phyloP scores from a whole-genome alignment of 2,113 vertebrate genomes.

The Pontoporia blainvillei region DNA sequence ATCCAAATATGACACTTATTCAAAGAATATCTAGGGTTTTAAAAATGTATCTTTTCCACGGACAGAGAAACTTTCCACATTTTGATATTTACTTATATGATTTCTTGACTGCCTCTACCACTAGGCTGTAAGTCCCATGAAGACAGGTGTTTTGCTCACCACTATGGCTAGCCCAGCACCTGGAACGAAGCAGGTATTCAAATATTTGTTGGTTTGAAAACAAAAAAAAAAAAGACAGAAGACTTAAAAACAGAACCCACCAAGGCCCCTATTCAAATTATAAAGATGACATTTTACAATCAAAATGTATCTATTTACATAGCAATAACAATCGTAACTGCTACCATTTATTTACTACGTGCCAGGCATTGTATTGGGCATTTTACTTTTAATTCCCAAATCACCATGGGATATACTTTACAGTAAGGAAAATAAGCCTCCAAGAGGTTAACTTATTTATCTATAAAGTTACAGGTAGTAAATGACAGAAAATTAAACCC shows the following conservation, averaged over 20 bases:
- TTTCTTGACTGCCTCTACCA: neutral
- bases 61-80: neutral
- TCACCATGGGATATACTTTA: neutral
- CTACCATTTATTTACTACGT: neutral
- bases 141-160: neutral
- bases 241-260: neutral
- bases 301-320: conserved; percentile 4
- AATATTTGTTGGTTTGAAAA: neutral
- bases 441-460: neutral
- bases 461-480: neutral
- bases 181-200: neutral
- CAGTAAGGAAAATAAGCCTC: neutral
- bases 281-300: conserved; percentile 11
- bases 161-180: neutral
- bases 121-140: neutral
- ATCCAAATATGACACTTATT: neutral
- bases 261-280: neutral
- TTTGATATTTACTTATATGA: neutral
- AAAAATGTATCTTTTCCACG: neutral
- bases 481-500: conserved; percentile 2
- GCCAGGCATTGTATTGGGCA: neutral
- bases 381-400: conserved; percentile 25
- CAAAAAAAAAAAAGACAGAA: neutral
- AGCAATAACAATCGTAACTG: neutral
- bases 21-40: neutral